Evolutionary conservation across 2,113 vertebrate genomes (phyloP).

Genomic region (Chaetura pelagica): DNA sequence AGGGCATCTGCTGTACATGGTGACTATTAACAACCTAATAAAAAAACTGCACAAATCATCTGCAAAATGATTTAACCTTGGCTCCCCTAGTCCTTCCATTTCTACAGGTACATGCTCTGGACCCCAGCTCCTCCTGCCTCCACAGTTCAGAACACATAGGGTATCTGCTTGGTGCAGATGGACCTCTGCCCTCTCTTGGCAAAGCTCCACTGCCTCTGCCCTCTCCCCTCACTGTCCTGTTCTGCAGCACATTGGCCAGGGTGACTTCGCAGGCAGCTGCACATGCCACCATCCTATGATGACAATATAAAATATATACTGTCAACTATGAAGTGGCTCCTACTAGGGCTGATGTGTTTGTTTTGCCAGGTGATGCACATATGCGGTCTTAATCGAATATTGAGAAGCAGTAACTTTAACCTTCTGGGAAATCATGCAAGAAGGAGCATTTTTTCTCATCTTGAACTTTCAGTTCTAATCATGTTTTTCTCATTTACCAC

Average conservation of each 20-base stretch:
- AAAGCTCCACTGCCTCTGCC: not conserved
- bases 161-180: not conserved
- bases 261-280: not conserved
- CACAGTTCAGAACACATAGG: not conserved
- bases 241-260: not conserved
- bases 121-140: not conserved
- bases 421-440: slow-evolving; percentile 57
- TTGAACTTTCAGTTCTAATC: slow-evolving; percentile 12
- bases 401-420: not conserved
- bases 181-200: not conserved
- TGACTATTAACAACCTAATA: not conserved
- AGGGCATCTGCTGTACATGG: not conserved
- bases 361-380: slow-evolving; percentile 29
- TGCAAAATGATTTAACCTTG: not conserved
- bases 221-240: not conserved
- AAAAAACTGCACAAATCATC: not conserved
- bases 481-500: slow-evolving; percentile 1
- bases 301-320: not conserved
- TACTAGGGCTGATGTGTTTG: not conserved
- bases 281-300: not conserved
- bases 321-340: not conserved
- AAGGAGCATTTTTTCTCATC: not conserved
- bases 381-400: not conserved
- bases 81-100: not conserved
- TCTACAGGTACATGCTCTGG: not conserved